A percentile compares a stretch with the other conserved stretches of the same genome.
Evolutionary conservation across 2,888 invertebrate genomes (phyloP).

Genomic region (Drosophila suboccidentalis): DNA sequence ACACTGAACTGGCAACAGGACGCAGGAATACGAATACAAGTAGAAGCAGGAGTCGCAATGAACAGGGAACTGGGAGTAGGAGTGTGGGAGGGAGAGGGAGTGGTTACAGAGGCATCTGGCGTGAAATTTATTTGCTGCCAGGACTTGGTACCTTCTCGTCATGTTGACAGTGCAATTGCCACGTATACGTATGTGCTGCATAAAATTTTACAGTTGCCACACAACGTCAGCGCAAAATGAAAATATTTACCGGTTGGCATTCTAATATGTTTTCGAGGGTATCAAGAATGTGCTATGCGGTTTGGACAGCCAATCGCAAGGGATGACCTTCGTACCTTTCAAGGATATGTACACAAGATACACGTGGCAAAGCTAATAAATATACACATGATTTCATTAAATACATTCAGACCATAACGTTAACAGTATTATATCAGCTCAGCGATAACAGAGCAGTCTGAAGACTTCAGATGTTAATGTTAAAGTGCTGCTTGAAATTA

Average conservation of each 20-base stretch:
- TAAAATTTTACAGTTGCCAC: conserved; percentile 63
- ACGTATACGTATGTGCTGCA: conserved; percentile 63
- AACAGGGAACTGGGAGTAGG: neutral
- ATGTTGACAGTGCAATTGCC: conserved; percentile 57
- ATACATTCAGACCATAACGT: neutral
- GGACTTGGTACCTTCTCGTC: conserved; percentile 51
- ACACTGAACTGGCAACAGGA: conserved; percentile 62
- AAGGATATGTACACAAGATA: neutral
- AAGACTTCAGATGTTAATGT: neutral
- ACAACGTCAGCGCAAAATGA: conserved; percentile 41
- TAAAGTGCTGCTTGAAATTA: too few relatives aligned
- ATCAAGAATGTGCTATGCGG: neutral
- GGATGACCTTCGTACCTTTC: neutral
- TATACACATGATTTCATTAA: too few relatives aligned
- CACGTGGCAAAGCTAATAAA: neutral
- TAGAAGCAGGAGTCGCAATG: conserved; percentile 4
- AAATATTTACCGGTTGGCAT: conserved; percentile 41
- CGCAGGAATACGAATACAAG: neutral
- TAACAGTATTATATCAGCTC: neutral
- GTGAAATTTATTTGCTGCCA: conserved; percentile 75
- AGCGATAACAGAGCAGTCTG: neutral
- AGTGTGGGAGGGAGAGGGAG: neutral
- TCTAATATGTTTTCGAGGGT: conserved; percentile 20
- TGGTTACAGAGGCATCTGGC: conserved; percentile 18
- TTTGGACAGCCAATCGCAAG: neutral